Evolutionary conservation across 2,888 invertebrate species (phyloP), one percentile per base, ranked within the genome.

Genomic region (Erebia ligea): DNA sequence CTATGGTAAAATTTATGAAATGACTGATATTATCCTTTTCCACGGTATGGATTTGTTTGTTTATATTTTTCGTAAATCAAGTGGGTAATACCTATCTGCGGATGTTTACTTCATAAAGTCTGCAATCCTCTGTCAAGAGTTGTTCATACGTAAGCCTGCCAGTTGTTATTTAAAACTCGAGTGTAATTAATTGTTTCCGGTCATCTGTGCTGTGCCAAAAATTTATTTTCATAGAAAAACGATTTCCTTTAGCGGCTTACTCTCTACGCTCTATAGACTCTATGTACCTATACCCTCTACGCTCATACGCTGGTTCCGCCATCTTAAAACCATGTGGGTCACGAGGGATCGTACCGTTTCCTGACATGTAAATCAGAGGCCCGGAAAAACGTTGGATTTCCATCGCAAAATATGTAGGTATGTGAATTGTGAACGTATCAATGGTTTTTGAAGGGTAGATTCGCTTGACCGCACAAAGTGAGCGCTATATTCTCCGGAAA

Each of bases 101-200:
- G 75, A 76, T 75, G 73, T 75, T 70, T 69, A 65, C 66, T 25
- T 70, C 45, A 64, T 71, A 69, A 69, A 69, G 56, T 52, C 45
- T 67, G 11, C 63, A 66, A 63, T 69, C 54, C 48, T 34, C 63
- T 57, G 62, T 52, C 42, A 62, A 54, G 62, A 57, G 21, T 57
- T 50, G 50, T 54, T 67, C 56, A 42, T 64, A 21, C 69, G 67
- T 67, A 59, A 64, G 69, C n/a, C 69, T 42, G 40, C 25, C 54
- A 42, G 52, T 67, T 67, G 48, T 69, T 68, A 50, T 21, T 56
- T 40, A 61, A 58, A 71, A 57, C 34, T 63, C 52, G 64, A 56
- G 42, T 40, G 21, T 66, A 54, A 67, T 45, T 40, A 61, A 73
- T 71, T 67, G 67, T 64, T 71, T 73, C 69, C 69, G 64, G 54